Evolutionary conservation across 2,113 vertebrate species (phyloP).

Genomic region (Murina feae): DNA sequence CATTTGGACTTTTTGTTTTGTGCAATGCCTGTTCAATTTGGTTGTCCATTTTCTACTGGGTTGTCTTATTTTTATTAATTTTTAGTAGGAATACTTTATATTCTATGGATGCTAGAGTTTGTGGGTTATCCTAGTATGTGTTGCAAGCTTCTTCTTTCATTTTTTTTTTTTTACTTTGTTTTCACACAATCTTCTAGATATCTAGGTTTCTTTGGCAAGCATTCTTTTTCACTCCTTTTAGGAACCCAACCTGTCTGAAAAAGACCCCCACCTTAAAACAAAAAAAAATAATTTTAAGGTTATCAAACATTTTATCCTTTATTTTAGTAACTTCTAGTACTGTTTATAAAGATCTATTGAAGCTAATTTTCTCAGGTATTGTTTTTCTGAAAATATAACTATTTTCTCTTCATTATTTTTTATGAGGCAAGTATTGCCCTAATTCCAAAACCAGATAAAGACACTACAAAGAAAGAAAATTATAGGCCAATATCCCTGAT

Average conservation of each 20-base stretch:
- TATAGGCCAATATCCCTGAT: background rate
- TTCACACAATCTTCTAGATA: background rate
- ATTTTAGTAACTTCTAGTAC: background rate
- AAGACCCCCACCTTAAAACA: too few relatives aligned
- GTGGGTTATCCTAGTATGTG: background rate
- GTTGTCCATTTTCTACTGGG: background rate
- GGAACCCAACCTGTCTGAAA: too few relatives aligned
- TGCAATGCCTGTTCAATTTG: background rate
- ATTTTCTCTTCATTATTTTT: conserved; percentile 2
- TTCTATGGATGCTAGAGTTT: background rate
- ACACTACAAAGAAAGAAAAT: background rate
- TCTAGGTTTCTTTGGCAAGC: too few relatives aligned
- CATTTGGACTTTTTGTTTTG: background rate
- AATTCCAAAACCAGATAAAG: too few relatives aligned
- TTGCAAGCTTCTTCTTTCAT: background rate
- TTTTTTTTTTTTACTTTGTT: background rate
- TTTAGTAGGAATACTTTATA: background rate
- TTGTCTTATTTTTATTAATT: background rate
- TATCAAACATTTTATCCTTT: background rate
- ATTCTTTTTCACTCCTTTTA: too few relatives aligned
- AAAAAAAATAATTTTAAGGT: background rate
- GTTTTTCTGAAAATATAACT: background rate
- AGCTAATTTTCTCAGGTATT: background rate
- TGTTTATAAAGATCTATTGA: background rate
- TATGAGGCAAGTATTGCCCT: too few relatives aligned